Base-by-base conservation (phyloP, 92 coral and sea anemone genomes). In the Montipora capitata region DNA sequence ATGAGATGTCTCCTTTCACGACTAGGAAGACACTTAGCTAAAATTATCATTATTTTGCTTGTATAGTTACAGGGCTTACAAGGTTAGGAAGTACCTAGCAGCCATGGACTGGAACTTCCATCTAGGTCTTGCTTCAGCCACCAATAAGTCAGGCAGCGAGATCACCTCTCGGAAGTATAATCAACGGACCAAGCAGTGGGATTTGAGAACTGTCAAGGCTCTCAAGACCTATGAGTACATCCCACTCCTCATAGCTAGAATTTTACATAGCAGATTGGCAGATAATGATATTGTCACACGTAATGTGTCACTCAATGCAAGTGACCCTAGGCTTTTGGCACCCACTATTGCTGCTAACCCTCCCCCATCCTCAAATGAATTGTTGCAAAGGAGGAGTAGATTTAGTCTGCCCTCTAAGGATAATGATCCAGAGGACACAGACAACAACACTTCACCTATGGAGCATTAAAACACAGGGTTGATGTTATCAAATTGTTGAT, bases 141-240 rank as follows among this genome's bases (percentile, higher is more conserved):
- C 43, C 3, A 59, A 45, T 1, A 77, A 45, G 91, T 0, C 27
- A 20, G 27, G 27, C 27, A 76, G 88, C 15, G 17, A 68, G 68
- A 4, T 54, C 1, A 17, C 48, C 13, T 40, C 82, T 35, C 15
- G 92, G 15, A 87, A 88, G 48, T 92, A 83, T 74, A 87, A 83
- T 73, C 89, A 76, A 40, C 56, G 90, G 10, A 92, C 92, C n/a
- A 39, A 72, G 40, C 74, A 78, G 18, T 92, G 94, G 92, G 87
- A 87, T 40, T 43, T 69, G 16, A 87, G 72, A 39, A 74, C 49
- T 0, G 43, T 87, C 3, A 92, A 87, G 56, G 81, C 40, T 0
- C 17, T 40, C 39, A 92, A 92, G 78, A 83, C 78, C 1, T 92
- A 87, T 63, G 79, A 80, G 10, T 92, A 92, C 76, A 78, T 91